phyloP scores from a whole-genome alignment of 2,113 vertebrate genomes.

The Channa maculata region DNA sequence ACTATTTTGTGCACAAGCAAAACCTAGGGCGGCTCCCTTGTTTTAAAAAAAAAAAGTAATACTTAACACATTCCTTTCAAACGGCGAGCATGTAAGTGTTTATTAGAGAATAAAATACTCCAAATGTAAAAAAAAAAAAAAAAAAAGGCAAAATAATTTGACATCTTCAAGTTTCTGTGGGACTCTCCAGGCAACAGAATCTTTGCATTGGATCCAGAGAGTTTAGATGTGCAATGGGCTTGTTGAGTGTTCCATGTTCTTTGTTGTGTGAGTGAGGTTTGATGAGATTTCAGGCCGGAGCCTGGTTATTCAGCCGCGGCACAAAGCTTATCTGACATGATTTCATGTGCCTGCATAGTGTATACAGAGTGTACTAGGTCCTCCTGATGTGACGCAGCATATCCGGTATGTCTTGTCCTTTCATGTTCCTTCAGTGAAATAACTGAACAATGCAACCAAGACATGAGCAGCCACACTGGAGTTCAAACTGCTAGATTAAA shows the following conservation, averaged over 20 bases:
- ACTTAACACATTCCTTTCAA: conserved; percentile 71
- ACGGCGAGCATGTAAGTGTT: conserved; percentile 72
- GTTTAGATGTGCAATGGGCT: not conserved
- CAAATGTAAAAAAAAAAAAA: conserved; percentile 22
- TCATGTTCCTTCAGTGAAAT: too few species aligned
- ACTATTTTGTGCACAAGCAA: conserved; percentile 66
- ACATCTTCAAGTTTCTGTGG: conserved; percentile 60
- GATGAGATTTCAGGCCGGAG: not conserved
- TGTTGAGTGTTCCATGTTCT: conserved; percentile 16
- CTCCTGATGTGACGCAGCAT: too few species aligned
- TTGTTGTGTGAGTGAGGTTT: not conserved
- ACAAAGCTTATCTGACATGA: not conserved
- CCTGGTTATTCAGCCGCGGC: not conserved
- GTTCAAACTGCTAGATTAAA: too few species aligned
- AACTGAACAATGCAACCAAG: too few species aligned
- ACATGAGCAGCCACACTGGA: too few species aligned
- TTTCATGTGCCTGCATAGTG: too few species aligned
- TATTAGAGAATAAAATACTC: conserved; percentile 48
- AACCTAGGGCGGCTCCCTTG: conserved; percentile 26
- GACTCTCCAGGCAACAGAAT: conserved; percentile 77
- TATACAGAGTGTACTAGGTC: too few species aligned
- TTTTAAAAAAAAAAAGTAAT: conserved; percentile 33
- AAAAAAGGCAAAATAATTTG: not conserved
- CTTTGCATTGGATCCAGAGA: conserved; percentile 59
- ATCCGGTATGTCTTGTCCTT: too few species aligned